Percentiles rank a stretch among this genome's conserved stretches.
Conservation (phyloP, 2,888 invertebrate species). For the Rhaphigaster nebulosa region DNA sequence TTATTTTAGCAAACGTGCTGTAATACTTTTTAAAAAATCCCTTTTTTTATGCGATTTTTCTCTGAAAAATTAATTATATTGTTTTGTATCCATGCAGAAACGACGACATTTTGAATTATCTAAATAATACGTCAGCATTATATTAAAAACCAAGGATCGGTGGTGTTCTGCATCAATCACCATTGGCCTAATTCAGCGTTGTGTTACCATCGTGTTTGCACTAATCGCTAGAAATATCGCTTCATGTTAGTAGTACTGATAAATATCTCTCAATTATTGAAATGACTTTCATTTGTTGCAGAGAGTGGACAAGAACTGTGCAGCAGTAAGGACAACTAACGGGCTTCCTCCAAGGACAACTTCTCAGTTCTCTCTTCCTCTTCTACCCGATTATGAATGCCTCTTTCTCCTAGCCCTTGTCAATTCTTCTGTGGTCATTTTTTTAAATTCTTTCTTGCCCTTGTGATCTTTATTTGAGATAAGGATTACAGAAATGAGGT, state of each 20-base stretch:
- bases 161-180: too few relatives aligned
- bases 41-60: too few relatives aligned
- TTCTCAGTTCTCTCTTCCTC: slow-evolving; percentile 23
- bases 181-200: too few relatives aligned
- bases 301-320: slow-evolving; percentile 1
- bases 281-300: background rate
- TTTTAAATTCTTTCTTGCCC: background rate
- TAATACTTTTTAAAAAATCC: too few relatives aligned
- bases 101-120: too few relatives aligned
- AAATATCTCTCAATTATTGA: slow-evolving; percentile 16
- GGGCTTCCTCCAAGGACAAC: slow-evolving; percentile 25
- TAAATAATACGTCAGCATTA: too few relatives aligned
- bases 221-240: background rate
- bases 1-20: too few relatives aligned
- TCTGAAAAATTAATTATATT: too few relatives aligned
- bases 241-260: background rate
- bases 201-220: too few relatives aligned
- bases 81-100: too few relatives aligned
- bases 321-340: slow-evolving; percentile 11
- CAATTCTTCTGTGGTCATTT: background rate
- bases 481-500: too few relatives aligned
- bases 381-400: background rate
- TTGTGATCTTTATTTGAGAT: background rate
- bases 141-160: too few relatives aligned
- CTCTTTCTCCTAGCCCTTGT: background rate